Evolutionary conservation across 2,888 invertebrate genomes (phyloP), one percentile per base, ranked within the genome.

Genomic region (Lordiphosa fenestrarum): DNA sequence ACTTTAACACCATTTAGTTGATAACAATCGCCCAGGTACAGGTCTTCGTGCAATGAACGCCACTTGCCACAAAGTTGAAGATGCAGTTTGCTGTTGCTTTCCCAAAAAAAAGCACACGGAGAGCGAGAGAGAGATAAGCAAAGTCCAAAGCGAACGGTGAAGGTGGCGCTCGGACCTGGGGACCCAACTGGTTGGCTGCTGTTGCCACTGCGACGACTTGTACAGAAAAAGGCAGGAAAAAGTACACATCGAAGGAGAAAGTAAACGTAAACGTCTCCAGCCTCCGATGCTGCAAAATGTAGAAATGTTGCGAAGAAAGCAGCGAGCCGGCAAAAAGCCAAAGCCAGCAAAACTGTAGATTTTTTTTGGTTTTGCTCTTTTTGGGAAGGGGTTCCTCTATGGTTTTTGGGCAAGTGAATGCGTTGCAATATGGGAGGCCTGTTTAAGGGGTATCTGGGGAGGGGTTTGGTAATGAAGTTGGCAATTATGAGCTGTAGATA

Each of bases 1-100:
- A 84, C 84, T 84, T 81, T 84, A 81, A 81, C 80, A 81, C 84
- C 84, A 81, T 84, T 81, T 81, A 84, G 75, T 74, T 76, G 84
- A 81, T 81, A 84, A 81, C 77, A 84, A 81, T 81, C 80, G 71
- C 33, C 33, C 44, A 44, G 44, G 44, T 44, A 44, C 44, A 44
- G 44, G 33, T 58, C 53, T 64, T 60, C 63, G 63, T 64, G 66
- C 71, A 63, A 60, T 15, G 15, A 41, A 38, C 64, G 69, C 64
- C 69, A 67, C 71, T 60, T 53, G 57, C 53, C 62, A 53, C 66
- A 58, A 59, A 36, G 66, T 60, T 67, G 80, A 75, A 72, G 80
- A 74, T 81, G 69, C 71, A 66, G 71, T 71, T 72, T 53, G 61
- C 42, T 36, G 47, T 36, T 21, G 63, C 63, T 63, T 64, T 63